Evolutionary conservation across 1,140 invertebrate genomes (phyloP).

Genomic region (Amyelois transitella): DNA sequence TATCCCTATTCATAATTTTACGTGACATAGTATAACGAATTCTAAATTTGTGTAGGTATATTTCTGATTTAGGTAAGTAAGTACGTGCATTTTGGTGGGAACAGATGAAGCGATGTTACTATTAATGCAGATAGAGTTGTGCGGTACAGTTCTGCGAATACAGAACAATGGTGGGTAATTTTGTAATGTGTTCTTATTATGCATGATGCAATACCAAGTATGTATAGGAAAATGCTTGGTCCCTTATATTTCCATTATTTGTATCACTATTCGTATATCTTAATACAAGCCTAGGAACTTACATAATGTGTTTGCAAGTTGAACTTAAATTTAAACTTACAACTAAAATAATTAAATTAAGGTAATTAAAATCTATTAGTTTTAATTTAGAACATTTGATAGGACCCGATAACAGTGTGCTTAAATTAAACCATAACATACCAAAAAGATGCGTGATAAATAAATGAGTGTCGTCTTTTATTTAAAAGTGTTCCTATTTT

Average conservation of each 20-base stretch:
- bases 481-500: no score
- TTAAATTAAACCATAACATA: no score
- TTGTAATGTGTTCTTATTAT: conserved; percentile 70
- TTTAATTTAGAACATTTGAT: no score
- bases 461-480: no score
- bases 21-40: conserved; percentile 5
- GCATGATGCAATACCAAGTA: conserved; percentile 62
- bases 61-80: no score
- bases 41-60: neutral
- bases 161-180: conserved; percentile 68
- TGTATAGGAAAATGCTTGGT: conserved; percentile 26
- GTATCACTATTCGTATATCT: neutral
- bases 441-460: no score
- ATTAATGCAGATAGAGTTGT: conserved; percentile 46
- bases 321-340: no score
- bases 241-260: conserved; percentile 18
- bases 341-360: no score
- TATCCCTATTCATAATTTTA: neutral
- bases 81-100: conserved; percentile 30
- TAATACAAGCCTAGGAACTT: neutral
- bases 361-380: no score
- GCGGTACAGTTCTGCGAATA: conserved; percentile 55
- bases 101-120: conserved; percentile 38
- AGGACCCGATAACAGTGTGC: no score
- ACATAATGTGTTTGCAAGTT: no score